A percentile compares a stretch with the other conserved stretches of the same genome.
Conservation (phyloP, 1,140 invertebrate genomes). For the Drosophila sulfurigaster region DNA sequence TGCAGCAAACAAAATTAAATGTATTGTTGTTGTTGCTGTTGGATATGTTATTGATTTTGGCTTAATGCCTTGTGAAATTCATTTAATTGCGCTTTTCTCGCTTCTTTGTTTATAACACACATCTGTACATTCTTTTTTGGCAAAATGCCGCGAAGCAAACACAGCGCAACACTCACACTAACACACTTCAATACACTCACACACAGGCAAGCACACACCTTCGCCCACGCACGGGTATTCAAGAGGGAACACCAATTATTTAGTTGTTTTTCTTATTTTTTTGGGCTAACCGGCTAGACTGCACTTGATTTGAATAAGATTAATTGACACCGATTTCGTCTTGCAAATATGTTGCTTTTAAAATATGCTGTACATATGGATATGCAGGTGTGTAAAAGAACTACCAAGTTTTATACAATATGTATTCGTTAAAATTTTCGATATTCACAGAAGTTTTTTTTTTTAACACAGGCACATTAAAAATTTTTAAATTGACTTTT, state of each 20-base stretch:
- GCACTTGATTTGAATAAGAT: constrained; percentile 38
- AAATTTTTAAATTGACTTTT: constrained; percentile 23
- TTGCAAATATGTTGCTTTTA: constrained; percentile 15
- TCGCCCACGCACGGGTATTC: background rate
- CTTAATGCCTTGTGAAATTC: constrained; percentile 29
- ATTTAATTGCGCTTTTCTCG: constrained; percentile 37
- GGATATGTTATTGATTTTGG: constrained; percentile 38
- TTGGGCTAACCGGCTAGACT: constrained; percentile 11
- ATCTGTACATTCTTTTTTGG: constrained; percentile 39
- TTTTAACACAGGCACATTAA: constrained; percentile 13
- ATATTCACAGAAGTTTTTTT: constrained; percentile 5
- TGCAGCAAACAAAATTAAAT: constrained; percentile 14
- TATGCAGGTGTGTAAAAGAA: background rate
- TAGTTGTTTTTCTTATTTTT: background rate
- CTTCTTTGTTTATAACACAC: constrained; percentile 35
- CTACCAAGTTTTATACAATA: background rate
- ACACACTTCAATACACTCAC: background rate
- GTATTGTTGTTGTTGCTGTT: constrained; percentile 50
- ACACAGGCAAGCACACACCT: constrained; percentile 1
- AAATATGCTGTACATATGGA: background rate
- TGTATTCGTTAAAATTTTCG: constrained; percentile 11
- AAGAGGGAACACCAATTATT: constrained; percentile 10
- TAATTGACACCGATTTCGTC: constrained; percentile 31
- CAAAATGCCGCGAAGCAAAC: constrained; percentile 29
- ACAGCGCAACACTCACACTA: constrained; percentile 8